These are phyloP conservation scores for Sebastes variabilis DNA, from an alignment of 2,797 vertebrate genomes.

Conservation along the genomic window DNA sequence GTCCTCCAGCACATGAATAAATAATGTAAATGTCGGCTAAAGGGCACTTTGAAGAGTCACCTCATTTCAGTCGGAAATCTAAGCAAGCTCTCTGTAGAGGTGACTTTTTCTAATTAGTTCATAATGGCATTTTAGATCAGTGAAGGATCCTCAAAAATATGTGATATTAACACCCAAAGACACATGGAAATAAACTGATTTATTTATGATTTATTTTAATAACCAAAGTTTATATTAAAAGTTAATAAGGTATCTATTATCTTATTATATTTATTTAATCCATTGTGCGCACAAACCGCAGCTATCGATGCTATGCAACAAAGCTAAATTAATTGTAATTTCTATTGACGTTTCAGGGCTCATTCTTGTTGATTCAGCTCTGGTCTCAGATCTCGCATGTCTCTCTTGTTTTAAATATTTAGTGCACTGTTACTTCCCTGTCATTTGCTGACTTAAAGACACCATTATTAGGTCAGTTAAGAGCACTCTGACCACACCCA, in stretches of 20 bases:
- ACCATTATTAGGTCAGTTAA: background rate
- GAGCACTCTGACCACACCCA: conserved; percentile 14
- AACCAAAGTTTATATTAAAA: background rate
- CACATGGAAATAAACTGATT: background rate
- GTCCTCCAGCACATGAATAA: conserved; percentile 54
- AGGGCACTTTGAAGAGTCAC: conserved; percentile 47
- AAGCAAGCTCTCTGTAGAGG: background rate
- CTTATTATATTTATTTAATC: background rate
- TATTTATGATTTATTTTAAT: background rate
- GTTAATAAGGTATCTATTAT: background rate
- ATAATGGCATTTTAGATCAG: background rate
- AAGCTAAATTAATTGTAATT: background rate
- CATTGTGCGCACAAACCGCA: background rate
- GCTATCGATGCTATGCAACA: background rate
- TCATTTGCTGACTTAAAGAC: background rate
- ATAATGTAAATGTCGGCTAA: conserved; percentile 59
- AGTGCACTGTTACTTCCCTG: background rate
- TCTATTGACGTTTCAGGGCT: background rate
- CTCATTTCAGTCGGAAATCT: conserved; percentile 16
- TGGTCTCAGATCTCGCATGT: background rate
- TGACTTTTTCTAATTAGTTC: conserved; percentile 10
- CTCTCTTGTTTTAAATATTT: conserved; percentile 11
- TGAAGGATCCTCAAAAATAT: background rate
- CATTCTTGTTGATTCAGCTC: background rate
- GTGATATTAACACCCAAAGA: background rate